These are phyloP conservation scores for Eupleurogrammus muticus DNA, from an alignment of 2,797 vertebrate genomes.

Conservation along the genomic window DNA sequence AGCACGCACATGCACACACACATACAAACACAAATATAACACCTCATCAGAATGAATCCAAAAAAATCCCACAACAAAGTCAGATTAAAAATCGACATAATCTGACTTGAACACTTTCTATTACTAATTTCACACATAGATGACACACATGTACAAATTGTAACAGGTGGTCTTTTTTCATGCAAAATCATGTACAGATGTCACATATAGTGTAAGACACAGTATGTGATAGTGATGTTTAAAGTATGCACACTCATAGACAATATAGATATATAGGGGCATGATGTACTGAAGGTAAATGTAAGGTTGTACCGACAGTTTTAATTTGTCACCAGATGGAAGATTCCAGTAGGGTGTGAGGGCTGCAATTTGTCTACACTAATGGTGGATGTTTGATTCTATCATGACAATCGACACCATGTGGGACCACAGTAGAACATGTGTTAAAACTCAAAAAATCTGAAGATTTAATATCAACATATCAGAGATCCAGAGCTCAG, in stretches of 20 bases:
- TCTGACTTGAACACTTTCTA: not conserved
- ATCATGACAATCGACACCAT: not conserved
- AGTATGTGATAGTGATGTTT: not conserved
- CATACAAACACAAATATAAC: slow-evolving; percentile 6
- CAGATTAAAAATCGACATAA: slow-evolving; percentile 17
- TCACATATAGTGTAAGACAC: no score
- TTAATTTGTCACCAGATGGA: slow-evolving; percentile 20
- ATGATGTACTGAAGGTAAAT: not conserved
- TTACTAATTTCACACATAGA: not conserved
- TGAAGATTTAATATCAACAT: not conserved
- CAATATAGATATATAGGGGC: not conserved
- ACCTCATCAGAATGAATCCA: slow-evolving; percentile 20
- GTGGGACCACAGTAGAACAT: not conserved
- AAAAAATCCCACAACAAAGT: slow-evolving; percentile 10
- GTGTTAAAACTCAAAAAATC: not conserved
- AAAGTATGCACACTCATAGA: not conserved
- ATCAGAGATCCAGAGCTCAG: not conserved
- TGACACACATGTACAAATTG: not conserved
- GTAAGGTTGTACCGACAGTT: not conserved
- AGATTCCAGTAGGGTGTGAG: not conserved
- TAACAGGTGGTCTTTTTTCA: not conserved
- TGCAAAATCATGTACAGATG: no score
- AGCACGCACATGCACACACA: slow-evolving; percentile 19
- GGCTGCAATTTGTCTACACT: not conserved
- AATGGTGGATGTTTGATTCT: slow-evolving; percentile 16